Conservation (phyloP, 1,140 invertebrate species). For the Reticulitermes speratus region DNA sequence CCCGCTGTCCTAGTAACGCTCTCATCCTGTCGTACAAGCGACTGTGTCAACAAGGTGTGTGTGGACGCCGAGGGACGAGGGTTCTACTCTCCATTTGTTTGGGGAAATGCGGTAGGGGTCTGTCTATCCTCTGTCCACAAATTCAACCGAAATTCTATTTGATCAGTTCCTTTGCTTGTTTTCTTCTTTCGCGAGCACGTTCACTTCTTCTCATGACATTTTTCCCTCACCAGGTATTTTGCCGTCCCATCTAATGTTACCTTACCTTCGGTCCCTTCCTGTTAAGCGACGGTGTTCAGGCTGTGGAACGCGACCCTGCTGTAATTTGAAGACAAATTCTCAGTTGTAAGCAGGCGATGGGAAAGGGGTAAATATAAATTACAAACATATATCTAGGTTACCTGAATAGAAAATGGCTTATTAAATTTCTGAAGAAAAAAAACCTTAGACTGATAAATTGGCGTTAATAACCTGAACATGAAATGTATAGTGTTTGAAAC, state of each 20-base stretch:
- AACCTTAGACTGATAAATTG: too few species aligned
- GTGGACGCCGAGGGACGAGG: slow-evolving; percentile 4
- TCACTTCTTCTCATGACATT: background rate
- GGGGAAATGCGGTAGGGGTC: background rate
- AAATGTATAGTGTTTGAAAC: too few species aligned
- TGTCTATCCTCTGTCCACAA: background rate
- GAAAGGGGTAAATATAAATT: background rate
- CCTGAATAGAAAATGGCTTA: too few species aligned
- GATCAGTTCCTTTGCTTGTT: slow-evolving; percentile 2
- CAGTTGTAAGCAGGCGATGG: background rate
- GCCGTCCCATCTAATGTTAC: background rate
- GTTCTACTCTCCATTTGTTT: slow-evolving; percentile 1
- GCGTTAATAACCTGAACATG: too few species aligned
- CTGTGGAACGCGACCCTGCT: background rate
- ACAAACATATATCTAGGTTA: too few species aligned
- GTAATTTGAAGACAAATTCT: too few species aligned
- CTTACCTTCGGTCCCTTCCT: background rate
- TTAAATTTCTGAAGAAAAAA: too few species aligned
- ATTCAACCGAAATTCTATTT: slow-evolving; percentile 3
- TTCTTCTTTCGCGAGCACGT: background rate
- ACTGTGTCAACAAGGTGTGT: slow-evolving; percentile 8
- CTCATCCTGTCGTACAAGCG: slow-evolving; percentile 28
- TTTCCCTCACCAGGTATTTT: background rate
- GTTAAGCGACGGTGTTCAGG: background rate
- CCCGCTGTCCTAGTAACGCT: background rate